These are phyloP conservation scores for Tachyglossus aculeatus DNA, from an alignment of 2,797 vertebrate species.

Conservation along the genomic window DNA sequence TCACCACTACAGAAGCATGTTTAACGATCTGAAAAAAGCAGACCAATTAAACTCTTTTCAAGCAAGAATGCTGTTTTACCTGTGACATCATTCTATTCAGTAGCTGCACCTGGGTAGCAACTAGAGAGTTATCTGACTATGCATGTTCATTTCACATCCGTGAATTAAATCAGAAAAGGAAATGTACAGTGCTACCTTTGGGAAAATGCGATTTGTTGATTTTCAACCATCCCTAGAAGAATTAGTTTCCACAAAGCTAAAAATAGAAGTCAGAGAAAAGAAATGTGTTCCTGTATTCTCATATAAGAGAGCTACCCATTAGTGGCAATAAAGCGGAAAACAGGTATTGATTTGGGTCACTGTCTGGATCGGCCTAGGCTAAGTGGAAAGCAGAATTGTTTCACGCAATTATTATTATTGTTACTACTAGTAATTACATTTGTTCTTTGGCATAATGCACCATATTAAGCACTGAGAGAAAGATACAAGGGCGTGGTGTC, in stretches of 20 bases:
- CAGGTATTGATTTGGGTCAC: too few relatives aligned
- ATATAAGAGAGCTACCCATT: too few relatives aligned
- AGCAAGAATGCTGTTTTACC: constrained; percentile 43
- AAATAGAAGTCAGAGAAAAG: too few relatives aligned
- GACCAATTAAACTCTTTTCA: constrained; percentile 36
- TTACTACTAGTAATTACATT: too few relatives aligned
- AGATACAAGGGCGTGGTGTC: too few relatives aligned
- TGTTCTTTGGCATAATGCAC: too few relatives aligned
- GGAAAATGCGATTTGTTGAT: background rate
- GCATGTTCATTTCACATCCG: constrained; percentile 22
- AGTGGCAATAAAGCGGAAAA: too few relatives aligned
- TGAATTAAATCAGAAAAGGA: constrained; percentile 1
- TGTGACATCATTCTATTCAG: background rate
- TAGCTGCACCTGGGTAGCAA: constrained; percentile 30
- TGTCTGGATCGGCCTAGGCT: too few relatives aligned
- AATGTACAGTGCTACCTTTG: background rate
- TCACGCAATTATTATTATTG: too few relatives aligned
- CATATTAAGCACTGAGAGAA: too few relatives aligned
- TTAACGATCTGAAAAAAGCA: constrained; percentile 45
- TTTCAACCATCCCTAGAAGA: background rate
- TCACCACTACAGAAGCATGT: background rate
- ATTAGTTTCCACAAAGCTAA: background rate
- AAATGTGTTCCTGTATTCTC: too few relatives aligned
- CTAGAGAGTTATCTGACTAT: constrained; percentile 12
- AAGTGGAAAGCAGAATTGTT: too few relatives aligned